Evolutionary conservation across 53 echinoderm and acorn worm genomes (phyloP), one percentile per base, ranked within the genome.

Genomic region (Zoroaster sp.): DNA sequence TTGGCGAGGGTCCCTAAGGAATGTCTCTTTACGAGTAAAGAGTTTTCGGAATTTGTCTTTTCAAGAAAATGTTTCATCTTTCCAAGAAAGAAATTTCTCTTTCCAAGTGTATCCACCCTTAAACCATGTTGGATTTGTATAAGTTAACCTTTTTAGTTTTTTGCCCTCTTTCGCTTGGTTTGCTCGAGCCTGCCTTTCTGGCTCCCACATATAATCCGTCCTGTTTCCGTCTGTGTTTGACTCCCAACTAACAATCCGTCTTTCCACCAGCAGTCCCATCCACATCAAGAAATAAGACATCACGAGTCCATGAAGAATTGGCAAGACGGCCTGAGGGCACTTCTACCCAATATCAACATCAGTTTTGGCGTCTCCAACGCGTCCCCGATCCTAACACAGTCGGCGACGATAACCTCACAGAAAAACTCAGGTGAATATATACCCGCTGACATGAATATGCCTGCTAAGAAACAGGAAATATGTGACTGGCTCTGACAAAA

Each of bases 301-400:
- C 70, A 69, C 2, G 85, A 85, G 3, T 72, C 85, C 1, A 40
- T 94, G 38, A 92, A 96, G 78, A 92, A 68, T 55, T 94, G 94
- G 94, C 98, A 94, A 70, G 98, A 97, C 32, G 90, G 89, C 17
- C 76, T 97, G 40, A 90, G 94, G 54, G 98, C 92, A 5, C 83
- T 97, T n/a, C 88, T 97, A 13, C 98, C 98, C 33, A 94, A 97
- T 77, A 95, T 97, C 75, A 97, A 97, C 74, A 94, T 97, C 91
- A 89, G 83, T 91, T 97, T 97, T 75, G 98, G 94, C 35, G 67
- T 66, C 38, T 30, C 91, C 30, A 78, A 92, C 13, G 31, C 40
- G 0, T 42, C 87, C 18, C 38, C 55, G 4, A 89, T 38, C 82
- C 33, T 72, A 43, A 72, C 73, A 59, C 90, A 80, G 55, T 47